Conservation (phyloP, 2,888 invertebrate species). For the Gymnoscelis rufifasciata region DNA sequence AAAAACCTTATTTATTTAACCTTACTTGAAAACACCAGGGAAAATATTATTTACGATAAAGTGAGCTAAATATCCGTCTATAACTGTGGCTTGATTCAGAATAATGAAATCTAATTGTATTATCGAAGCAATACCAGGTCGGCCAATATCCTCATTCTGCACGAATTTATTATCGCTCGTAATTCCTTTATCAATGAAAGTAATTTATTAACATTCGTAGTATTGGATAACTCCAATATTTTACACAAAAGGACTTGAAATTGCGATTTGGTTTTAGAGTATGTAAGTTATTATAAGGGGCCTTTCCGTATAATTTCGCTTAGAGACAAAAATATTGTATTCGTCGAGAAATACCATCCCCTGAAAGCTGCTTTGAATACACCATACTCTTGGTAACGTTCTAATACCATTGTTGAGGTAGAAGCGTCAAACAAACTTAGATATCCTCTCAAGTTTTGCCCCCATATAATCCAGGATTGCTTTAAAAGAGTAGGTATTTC, state of each 20-base stretch:
- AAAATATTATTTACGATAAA: neutral
- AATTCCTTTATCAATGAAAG: conserved; percentile 5
- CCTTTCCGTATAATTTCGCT: no score
- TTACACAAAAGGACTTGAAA: no score
- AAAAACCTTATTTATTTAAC: no score
- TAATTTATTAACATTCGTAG: conserved; percentile 9
- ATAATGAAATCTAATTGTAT: conserved; percentile 24
- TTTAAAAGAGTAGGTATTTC: neutral
- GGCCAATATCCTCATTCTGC: conserved; percentile 18
- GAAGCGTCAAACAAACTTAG: no score
- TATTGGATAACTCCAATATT: neutral
- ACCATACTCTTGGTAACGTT: no score
- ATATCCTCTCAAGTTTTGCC: no score
- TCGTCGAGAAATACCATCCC: no score
- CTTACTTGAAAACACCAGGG: neutral
- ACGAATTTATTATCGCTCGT: conserved; percentile 18
- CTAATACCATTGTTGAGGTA: no score
- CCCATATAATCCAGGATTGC: neutral
- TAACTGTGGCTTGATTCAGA: conserved; percentile 4
- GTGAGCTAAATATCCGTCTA: neutral
- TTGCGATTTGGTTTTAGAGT: no score
- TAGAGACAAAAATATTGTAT: no score
- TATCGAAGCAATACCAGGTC: conserved; percentile 12
- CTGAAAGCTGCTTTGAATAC: no score
- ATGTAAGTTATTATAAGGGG: no score